Conservation (phyloP, 1,140 invertebrate species). For the Helicorthomorpha holstii region DNA sequence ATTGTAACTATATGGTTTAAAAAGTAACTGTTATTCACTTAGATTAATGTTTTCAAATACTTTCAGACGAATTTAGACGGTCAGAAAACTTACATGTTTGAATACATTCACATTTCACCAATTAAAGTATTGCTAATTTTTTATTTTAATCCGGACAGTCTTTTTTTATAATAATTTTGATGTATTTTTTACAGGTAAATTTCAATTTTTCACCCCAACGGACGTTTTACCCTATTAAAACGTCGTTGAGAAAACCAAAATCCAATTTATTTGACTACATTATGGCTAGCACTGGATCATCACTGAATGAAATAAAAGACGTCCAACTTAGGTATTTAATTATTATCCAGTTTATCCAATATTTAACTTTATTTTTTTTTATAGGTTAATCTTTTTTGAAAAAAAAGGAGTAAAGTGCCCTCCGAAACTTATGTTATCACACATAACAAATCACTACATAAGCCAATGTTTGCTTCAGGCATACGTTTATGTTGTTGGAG, state of each 20-base stretch:
- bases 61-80: constrained; percentile 25
- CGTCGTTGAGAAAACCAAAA: constrained; percentile 20
- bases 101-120: constrained; percentile 49
- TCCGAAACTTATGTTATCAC: constrained; percentile 16
- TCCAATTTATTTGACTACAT: constrained; percentile 35
- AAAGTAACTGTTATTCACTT: neutral
- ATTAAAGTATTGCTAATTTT: constrained; percentile 30
- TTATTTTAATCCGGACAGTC: neutral
- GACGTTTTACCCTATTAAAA: constrained; percentile 26
- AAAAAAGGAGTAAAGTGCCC: constrained; percentile 17
- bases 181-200: constrained; percentile 18
- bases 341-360: neutral
- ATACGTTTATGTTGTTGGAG: constrained; percentile 29
- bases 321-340: constrained; percentile 37
- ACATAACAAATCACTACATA: constrained; percentile 23
- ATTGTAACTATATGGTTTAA: no score
- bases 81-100: constrained; percentile 16
- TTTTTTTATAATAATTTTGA: constrained; percentile 15
- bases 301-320: constrained; percentile 41
- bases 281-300: constrained; percentile 39
- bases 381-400: constrained; percentile 25
- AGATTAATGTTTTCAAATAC: constrained; percentile 24
- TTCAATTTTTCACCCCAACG: constrained; percentile 48
- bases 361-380: constrained; percentile 3
- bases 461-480: constrained; percentile 27